Base-by-base conservation (phyloP, 2,888 invertebrate species). In the Pristionchus japonicus region DNA sequence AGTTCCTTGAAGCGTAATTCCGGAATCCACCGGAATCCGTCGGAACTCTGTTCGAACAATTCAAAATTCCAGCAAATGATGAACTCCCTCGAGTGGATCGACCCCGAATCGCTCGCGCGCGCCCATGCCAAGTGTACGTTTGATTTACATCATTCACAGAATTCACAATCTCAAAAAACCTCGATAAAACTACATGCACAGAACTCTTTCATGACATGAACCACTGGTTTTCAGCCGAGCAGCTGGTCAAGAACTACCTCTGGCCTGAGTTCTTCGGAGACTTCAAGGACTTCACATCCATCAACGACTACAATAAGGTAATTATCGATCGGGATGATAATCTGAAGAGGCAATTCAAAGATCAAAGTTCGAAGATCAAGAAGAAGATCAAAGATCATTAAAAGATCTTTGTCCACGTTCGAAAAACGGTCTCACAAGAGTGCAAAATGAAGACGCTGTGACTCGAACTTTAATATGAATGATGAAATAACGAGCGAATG, bases 11-110 rank as follows among this genome's bases (percentile, higher is more conserved):
- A n/a, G n/a, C n/a, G n/a, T n/a, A n/a, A n/a, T n/a, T n/a, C n/a
- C n/a, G n/a, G n/a, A n/a, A n/a, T n/a, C n/a, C n/a, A n/a, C n/a
- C n/a, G n/a, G n/a, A n/a, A n/a, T n/a, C n/a, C n/a, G n/a, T n/a
- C n/a, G n/a, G n/a, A n/a, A n/a, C n/a, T n/a, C n/a, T n/a, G n/a
- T n/a, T n/a, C n/a, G n/a, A n/a, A n/a, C n/a, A n/a, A n/a, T n/a
- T n/a, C n/a, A n/a, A n/a, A n/a, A 40, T 82, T 34, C 3, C 85
- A 85, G 85, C 83, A 88, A 17, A 85, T 85, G 85, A 17, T 85
- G 17, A 31, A 85, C 7, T 64, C 85, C 20, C 85, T 85, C 31
- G 40, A 61, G 23, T 85, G 85, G 85, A 37, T 85, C 27, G 87
- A 82, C 43, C 17, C 4, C 20, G 80, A 89, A 37, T 87, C 89